phyloP scores from a whole-genome alignment of 2,797 vertebrate species.

The Enteromius unitaeniatus region DNA sequence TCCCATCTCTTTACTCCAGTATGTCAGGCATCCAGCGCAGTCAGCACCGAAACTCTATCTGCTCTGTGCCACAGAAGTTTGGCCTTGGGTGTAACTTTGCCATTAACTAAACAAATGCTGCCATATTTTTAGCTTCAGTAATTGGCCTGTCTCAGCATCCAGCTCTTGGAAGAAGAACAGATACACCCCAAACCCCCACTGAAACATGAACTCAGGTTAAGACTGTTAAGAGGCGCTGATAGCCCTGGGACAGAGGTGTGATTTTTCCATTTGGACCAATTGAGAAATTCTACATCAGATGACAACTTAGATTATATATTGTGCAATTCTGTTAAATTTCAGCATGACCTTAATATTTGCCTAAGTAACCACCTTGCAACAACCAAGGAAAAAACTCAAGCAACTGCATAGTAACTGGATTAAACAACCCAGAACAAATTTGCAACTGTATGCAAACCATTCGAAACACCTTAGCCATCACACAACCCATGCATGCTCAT shows the following conservation, averaged over 20 bases:
- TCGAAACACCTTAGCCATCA: not conserved
- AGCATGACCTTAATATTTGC: not conserved
- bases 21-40: constrained; percentile 74
- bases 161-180: constrained; percentile 66
- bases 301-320: constrained; percentile 6
- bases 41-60: constrained; percentile 83
- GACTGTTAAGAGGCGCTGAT: constrained; percentile 63
- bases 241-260: constrained; percentile 65
- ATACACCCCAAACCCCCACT: constrained; percentile 50
- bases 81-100: constrained; percentile 72
- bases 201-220: constrained; percentile 75
- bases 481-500: too few species aligned
- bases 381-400: not conserved
- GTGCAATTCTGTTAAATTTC: not conserved
- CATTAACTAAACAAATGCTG: constrained; percentile 81
- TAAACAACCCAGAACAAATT: not conserved
- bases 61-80: constrained; percentile 61
- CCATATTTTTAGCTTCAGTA: constrained; percentile 82
- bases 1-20: constrained; percentile 67
- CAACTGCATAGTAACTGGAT: not conserved
- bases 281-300: constrained; percentile 48
- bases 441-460: not conserved
- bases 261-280: constrained; percentile 72
- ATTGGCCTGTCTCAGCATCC: constrained; percentile 77
- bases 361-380: not conserved